Evolutionary conservation across 2,113 vertebrate species (phyloP).

Genomic region (Phalacrocorax carbo): DNA sequence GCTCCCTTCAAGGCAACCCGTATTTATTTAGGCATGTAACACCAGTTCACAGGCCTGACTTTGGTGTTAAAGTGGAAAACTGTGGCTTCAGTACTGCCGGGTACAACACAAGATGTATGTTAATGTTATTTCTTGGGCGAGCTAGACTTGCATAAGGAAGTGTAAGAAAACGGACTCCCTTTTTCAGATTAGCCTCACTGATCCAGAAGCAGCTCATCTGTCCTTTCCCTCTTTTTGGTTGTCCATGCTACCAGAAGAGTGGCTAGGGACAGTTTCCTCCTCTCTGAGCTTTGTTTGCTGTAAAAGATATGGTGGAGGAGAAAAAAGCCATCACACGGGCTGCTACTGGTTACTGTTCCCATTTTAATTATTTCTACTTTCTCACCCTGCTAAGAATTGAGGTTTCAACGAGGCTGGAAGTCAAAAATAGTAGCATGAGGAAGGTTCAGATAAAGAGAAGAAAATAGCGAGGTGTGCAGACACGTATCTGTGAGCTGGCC

Average conservation of each 20-base stretch:
- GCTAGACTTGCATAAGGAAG: not conserved
- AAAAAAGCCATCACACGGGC: not conserved
- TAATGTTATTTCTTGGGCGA: not conserved
- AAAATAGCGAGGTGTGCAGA: not conserved
- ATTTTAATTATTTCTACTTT: not conserved
- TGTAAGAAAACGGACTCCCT: not conserved
- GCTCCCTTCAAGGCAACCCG: not conserved
- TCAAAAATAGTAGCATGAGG: not conserved
- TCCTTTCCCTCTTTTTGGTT: not conserved
- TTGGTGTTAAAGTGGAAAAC: not conserved
- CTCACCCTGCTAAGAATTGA: not conserved
- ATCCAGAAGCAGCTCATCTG: not conserved
- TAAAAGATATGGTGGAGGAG: too few species aligned
- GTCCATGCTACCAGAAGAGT: not conserved
- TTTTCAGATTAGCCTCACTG: not conserved
- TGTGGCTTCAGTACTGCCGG: not conserved
- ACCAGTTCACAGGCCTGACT: not conserved
- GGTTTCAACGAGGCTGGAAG: fast-evolving
- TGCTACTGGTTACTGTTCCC: not conserved
- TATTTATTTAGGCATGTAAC: not conserved
- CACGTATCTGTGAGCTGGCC: fast-evolving
- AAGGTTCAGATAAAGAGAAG: not conserved
- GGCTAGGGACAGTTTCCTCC: not conserved
- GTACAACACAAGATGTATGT: not conserved
- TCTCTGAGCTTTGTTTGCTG: not conserved